Percentiles rank a stretch among this genome's conserved stretches.
Evolutionary conservation across 1,140 invertebrate genomes (phyloP).

Genomic region (Orchestia grillus): DNA sequence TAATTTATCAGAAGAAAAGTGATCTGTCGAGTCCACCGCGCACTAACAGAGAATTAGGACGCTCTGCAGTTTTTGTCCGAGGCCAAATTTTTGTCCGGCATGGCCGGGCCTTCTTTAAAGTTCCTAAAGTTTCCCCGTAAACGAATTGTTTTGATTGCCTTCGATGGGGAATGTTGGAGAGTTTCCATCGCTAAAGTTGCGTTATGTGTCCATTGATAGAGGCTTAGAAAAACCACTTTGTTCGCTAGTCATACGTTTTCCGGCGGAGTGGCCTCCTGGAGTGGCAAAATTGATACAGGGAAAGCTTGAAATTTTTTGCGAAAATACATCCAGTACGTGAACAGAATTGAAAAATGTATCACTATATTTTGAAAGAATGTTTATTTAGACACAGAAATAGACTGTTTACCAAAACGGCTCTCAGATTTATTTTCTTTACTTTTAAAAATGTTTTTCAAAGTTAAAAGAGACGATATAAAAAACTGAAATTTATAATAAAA

Average conservation of each 20-base stretch:
- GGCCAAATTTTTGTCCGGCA: neutral
- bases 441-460: too few relatives aligned
- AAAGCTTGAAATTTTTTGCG: neutral
- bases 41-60: neutral
- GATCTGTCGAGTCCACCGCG: neutral
- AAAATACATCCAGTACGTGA: neutral
- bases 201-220: neutral
- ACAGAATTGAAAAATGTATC: neutral
- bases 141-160: conserved; percentile 1
- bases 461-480: too few relatives aligned
- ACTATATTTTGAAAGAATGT: neutral
- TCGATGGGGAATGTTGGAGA: conserved; percentile 6
- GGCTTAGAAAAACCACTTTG: neutral
- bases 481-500: too few relatives aligned
- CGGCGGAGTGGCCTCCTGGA: neutral
- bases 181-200: conserved; percentile 7
- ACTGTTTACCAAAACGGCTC: too few relatives aligned
- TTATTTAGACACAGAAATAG: too few relatives aligned
- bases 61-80: neutral
- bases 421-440: too few relatives aligned
- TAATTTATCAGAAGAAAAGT: neutral
- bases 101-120: neutral
- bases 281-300: neutral
- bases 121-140: neutral
- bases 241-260: neutral